These are phyloP conservation scores for Equus przewalskii DNA, from an alignment of 2,113 vertebrate genomes.

Conservation along the genomic window DNA sequence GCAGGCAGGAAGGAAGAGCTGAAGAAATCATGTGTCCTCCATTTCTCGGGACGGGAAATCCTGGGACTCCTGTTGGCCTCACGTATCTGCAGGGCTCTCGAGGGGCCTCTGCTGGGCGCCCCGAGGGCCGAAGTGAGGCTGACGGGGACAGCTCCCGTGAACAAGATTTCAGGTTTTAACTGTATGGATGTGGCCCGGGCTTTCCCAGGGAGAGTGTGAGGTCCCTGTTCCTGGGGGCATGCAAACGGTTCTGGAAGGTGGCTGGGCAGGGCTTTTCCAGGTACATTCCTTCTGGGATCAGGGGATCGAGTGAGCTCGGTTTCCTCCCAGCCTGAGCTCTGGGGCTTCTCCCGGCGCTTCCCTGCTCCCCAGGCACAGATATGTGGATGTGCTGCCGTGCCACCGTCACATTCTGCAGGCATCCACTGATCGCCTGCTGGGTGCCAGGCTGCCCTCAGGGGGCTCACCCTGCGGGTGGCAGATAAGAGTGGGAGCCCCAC, in stretches of 20 bases:
- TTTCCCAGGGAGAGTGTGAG: neutral
- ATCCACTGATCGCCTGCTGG: fast-evolving
- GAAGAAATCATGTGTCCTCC: neutral
- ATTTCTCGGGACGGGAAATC: neutral
- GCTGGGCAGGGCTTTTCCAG: neutral
- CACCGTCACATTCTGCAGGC: neutral
- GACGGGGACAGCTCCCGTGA: neutral
- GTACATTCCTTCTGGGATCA: neutral
- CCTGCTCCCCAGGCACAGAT: neutral
- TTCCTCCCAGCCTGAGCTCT: neutral
- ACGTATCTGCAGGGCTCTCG: neutral
- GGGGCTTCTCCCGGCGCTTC: no score
- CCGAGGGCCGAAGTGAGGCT: fast-evolving
- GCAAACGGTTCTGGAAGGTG: neutral
- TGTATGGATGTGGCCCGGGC: fast-evolving
- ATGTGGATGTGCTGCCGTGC: fast-evolving
- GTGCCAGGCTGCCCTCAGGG: neutral
- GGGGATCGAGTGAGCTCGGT: neutral
- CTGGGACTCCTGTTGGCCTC: fast-evolving
- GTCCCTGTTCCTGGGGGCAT: neutral
- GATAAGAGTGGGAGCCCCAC: no score
- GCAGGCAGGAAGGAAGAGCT: neutral
- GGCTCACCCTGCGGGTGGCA: fast-evolving
- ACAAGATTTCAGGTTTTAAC: neutral
- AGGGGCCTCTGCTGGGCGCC: neutral